Evolutionary conservation across 2,888 invertebrate species (phyloP), one percentile per base, ranked within the genome.

Genomic region (Rhingia campestris): DNA sequence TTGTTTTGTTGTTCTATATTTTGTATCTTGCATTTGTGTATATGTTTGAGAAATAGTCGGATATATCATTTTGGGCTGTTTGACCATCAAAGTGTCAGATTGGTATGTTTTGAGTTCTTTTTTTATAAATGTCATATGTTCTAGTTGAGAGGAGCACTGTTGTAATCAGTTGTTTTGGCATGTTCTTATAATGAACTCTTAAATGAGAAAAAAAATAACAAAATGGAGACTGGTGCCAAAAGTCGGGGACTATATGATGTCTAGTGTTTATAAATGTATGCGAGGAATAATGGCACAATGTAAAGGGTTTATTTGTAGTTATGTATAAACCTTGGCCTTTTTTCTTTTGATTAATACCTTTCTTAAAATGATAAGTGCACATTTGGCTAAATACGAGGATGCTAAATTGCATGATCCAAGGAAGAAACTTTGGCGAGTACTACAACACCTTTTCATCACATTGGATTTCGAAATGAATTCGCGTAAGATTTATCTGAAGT

Each of bases 71-170:
- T 66, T 69, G 53, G 61, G 63, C 39, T 73, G 66, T 75, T 84
- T 70, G 79, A 69, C 74, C 64, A 74, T 69, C 14, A 64, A 80
- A 59, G 59, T 84, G 84, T 84, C 80, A 70, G 51, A 61, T 54
- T 74, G 75, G 80, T 69, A 64, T 70, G 69, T 73, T 45, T 47
- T 22, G 41, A 9, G 33, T 49, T 45, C 4, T 67, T 30, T 6
- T 35, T 39, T 37, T 43, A 61, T 59, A 61, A 61, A 69, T 63
- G 63, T 49, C 77, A 77, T 63, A 61, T 37, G 45, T n/a, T 61
- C 4, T 9, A 33, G 76, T 22, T 37, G 33, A 51, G 49, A 51
- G 35, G 6, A 66, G n/a, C 6, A 22, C 22, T 39, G 54, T 58
- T 66, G 45, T 45, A 45, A 67, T 43, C 53, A 32, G 41, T 64